Percentiles rank a stretch among this genome's conserved stretches.
phyloP scores from a whole-genome alignment of 2,888 invertebrate genomes.

The Lasioglossum oenotherae region DNA sequence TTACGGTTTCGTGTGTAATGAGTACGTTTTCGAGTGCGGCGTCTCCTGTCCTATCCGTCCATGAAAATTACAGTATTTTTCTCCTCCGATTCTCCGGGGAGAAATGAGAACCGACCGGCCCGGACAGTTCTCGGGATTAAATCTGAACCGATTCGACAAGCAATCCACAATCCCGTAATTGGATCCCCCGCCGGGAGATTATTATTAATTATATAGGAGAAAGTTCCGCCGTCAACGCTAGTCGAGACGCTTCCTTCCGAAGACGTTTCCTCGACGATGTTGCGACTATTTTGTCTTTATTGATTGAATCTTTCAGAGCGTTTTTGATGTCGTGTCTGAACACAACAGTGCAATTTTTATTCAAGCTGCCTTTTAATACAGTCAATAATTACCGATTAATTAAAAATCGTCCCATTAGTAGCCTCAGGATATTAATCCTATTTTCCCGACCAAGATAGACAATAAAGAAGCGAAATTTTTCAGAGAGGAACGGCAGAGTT shows the following conservation, averaged over 20 bases:
- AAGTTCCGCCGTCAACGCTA: not conserved
- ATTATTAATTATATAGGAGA: conserved; percentile 3
- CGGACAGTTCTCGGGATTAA: conserved; percentile 10
- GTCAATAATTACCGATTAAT: not conserved
- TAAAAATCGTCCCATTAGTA: too few species aligned
- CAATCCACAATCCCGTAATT: conserved; percentile 4
- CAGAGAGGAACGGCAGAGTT: not conserved
- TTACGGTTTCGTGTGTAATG: conserved; percentile 59
- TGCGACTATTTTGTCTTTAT: not conserved
- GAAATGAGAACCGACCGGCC: not conserved
- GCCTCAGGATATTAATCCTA: not conserved
- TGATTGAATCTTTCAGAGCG: too few species aligned
- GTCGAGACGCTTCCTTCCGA: not conserved
- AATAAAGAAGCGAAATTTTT: not conserved
- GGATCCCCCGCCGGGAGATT: not conserved
- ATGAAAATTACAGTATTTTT: conserved; percentile 39
- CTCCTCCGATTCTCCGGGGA: not conserved
- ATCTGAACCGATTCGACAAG: not conserved
- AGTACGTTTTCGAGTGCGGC: conserved; percentile 54
- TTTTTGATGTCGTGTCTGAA: too few species aligned
- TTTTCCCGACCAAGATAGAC: not conserved
- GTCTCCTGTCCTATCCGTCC: conserved; percentile 17
- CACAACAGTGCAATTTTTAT: not conserved
- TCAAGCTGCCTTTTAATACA: not conserved
- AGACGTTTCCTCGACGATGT: not conserved